Base-by-base conservation (phyloP, 2,888 invertebrate genomes). In the Euproctis similis region DNA sequence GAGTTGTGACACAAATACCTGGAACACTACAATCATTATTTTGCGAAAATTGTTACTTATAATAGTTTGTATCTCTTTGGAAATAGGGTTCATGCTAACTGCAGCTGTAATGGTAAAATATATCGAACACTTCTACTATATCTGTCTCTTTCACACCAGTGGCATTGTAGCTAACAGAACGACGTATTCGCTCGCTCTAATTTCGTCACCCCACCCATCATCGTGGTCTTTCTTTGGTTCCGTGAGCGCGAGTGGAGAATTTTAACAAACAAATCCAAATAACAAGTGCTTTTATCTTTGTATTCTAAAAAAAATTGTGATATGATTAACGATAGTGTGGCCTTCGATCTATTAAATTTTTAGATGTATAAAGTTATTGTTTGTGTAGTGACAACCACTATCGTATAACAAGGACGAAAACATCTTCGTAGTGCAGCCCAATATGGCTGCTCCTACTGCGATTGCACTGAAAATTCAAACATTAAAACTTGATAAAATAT, bases 401-500 rank as follows among this genome's bases (percentile, higher is more conserved):
- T 54, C 54, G 61, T 55, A 64, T 39, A 74, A 70, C 66, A 72
- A 76, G 73, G 73, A 75, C 71, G 50, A 68, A 66, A 58, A 62
- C 59, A 70, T 58, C 61, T 66, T 56, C 45, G 61, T 66, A 64
- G 61, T 66, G 60, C 59, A 54, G 55, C 52, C 57, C 80, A 84
- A 84, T 65, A 84, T 84, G 84, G 84, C 84, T 70, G 67, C 72
- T 70, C 68, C 71, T 56, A 32, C 44, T 20, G 80, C 84, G 70
- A 68, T 71, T 57, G 34, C 43, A 14, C 67, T 53, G 55, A 75
- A 71, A 68, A 49, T 55, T 27, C 66, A 57, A 35, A 62, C 59
- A 47, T 63, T 76, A 34, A 73, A 76, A 43, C 72, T 89, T 49
- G 88, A 88, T 46, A 88, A 88, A 74, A 87, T 89, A 54, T 89